Evolutionary conservation across 2,113 vertebrate species (phyloP).

Genomic region (Caranx melampygus): DNA sequence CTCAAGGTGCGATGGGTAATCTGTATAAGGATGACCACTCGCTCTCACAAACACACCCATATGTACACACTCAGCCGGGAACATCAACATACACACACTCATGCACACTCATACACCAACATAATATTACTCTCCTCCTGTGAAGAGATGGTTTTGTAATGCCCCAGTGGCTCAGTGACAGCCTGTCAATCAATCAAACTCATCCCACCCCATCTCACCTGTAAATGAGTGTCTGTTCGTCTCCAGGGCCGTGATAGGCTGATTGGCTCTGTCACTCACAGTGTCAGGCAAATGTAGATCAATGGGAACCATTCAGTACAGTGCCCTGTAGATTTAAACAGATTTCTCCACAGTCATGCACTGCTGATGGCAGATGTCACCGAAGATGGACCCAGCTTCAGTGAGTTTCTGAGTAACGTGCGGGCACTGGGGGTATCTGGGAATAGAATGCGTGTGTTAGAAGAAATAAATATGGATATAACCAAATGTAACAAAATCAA

Average conservation of each 20-base stretch:
- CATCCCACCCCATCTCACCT: slow-evolving; percentile 76
- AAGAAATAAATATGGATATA: slow-evolving; percentile 60
- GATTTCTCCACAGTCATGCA: slow-evolving; percentile 78
- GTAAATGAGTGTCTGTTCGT: slow-evolving; percentile 80
- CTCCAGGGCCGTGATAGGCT: slow-evolving; percentile 80
- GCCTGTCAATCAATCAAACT: slow-evolving; percentile 78
- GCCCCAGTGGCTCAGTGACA: slow-evolving; percentile 77
- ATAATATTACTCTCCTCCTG: slow-evolving; percentile 59
- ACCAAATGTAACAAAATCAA: slow-evolving; percentile 27
- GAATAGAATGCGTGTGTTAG: slow-evolving; percentile 36
- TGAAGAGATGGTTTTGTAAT: slow-evolving; percentile 65
- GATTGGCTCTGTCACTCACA: slow-evolving; percentile 81
- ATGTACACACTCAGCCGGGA: slow-evolving; percentile 36
- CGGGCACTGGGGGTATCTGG: slow-evolving; percentile 28
- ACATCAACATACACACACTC: slow-evolving; percentile 18
- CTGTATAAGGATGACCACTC: slow-evolving; percentile 64
- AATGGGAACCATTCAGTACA: slow-evolving; percentile 71
- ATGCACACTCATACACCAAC: slow-evolving; percentile 46
- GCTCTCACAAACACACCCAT: slow-evolving; percentile 44
- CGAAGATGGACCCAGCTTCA: slow-evolving; percentile 70
- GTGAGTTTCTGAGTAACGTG: slow-evolving; percentile 66
- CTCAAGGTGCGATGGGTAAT: slow-evolving; percentile 71
- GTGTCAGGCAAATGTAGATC: slow-evolving; percentile 79
- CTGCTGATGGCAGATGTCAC: slow-evolving; percentile 78
- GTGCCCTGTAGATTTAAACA: slow-evolving; percentile 66